Evolutionary conservation across 1,140 invertebrate genomes (phyloP), one percentile per base, ranked within the genome.

Genomic region (Ostrea denselamellosa): DNA sequence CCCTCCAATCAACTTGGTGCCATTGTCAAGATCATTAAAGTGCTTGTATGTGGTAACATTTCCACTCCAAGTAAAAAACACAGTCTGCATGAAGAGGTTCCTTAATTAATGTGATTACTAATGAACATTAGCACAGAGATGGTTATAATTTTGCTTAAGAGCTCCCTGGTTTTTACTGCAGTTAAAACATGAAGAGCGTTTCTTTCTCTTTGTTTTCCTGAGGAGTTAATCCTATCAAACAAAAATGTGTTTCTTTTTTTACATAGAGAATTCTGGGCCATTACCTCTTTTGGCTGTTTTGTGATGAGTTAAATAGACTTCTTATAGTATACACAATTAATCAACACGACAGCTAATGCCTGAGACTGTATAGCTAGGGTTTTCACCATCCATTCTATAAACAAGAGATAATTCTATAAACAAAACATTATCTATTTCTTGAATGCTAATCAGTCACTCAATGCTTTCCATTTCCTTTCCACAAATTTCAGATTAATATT

Each of bases 201-300:
- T 71, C 68, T 34, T 28, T 28, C 28, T 28, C 68, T 71, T 71
- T 71, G 68, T 71, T 34, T 71, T 34, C 14, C 9, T 28, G 68
- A 71, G 22, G 68, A 71, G 68, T 71, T 71, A 71, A 71, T 71
- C 68, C 68, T 71, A 71, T 71, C 68, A 71, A 71, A 71, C 68
- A 71, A 5, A 71, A 10, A 34, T 25, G n/a, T n/a, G 8, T 71
- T 71, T 12, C 28, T 28, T 71, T 71, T 28, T 71, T 71, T n/a
- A n/a, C 22, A 28, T 25, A 12, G 9, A 14, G 68, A 71, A 28
- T 34, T 71, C 25, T 25, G 68, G 28, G 68, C 28, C 68, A 71
- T 25, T 12, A 14, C 58, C 68, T 71, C 68, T 62, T 25, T 71
- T 28, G 3, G 68, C 68, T 71, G 5, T 44, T 25, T 14, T 28